These are phyloP conservation scores for Orthochromis malagaraziensis DNA, from an alignment of 2,113 vertebrate species.

Conservation along the genomic window DNA sequence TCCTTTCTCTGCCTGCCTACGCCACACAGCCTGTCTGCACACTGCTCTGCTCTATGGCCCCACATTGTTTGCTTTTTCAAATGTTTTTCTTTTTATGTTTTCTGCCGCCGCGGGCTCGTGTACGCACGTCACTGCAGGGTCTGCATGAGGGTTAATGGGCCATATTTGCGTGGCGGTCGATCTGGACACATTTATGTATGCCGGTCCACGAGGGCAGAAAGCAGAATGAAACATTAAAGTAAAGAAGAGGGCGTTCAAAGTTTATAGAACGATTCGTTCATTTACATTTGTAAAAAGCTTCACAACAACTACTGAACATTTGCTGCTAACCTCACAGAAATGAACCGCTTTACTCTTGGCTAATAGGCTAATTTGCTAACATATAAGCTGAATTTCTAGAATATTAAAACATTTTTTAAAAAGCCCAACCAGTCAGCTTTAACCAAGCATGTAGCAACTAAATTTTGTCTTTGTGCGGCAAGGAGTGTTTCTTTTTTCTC, in stretches of 20 bases:
- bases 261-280: rapidly evolving
- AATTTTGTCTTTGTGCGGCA: neutral
- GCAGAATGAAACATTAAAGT: neutral
- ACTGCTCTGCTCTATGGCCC: neutral
- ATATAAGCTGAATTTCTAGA: neutral
- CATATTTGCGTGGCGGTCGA: neutral
- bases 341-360: neutral
- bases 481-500: neutral
- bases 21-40: slow-evolving; percentile 36
- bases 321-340: neutral
- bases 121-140: neutral
- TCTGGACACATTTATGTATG: neutral
- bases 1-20: slow-evolving; percentile 43
- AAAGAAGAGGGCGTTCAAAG: neutral
- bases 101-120: neutral
- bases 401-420: neutral
- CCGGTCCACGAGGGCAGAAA: neutral
- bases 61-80: neutral
- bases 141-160: neutral
- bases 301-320: neutral
- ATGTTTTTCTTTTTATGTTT: neutral
- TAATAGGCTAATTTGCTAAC: neutral
- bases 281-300: neutral
- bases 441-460: neutral
- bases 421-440: neutral